Conservation (phyloP, 2,113 vertebrate species). For the Prionailurus bengalensis region DNA sequence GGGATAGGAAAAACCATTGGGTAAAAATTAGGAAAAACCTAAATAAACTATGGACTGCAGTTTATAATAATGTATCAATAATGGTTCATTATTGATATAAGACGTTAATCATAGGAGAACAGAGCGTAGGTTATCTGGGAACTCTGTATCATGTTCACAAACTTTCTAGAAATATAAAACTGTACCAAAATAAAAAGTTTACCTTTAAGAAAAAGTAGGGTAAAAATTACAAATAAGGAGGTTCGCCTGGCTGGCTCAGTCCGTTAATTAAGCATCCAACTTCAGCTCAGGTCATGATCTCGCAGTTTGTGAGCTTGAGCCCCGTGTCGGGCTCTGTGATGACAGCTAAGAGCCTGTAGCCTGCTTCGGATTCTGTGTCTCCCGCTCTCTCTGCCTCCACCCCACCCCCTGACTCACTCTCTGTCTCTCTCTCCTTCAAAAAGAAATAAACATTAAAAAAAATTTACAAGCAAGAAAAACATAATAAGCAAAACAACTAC, state of each 20-base stretch:
- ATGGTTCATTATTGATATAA: background rate
- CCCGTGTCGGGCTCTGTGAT: too few species aligned
- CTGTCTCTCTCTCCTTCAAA: too few species aligned
- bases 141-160: background rate
- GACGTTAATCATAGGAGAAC: background rate
- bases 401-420: too few species aligned
- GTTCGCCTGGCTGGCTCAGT: too few species aligned
- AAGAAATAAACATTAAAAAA: background rate
- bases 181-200: constrained; percentile 18
- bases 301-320: too few species aligned
- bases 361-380: too few species aligned
- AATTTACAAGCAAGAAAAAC: constrained; percentile 36
- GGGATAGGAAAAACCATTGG: background rate
- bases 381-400: too few species aligned
- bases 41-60: background rate
- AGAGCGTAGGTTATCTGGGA: background rate
- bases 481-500: background rate
- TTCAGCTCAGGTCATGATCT: too few species aligned
- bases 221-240: constrained; percentile 43
- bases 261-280: too few species aligned
- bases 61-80: background rate
- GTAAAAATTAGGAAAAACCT: background rate
- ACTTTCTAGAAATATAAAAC: constrained; percentile 26
- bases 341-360: too few species aligned
- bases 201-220: background rate